Evolutionary conservation across 2,797 vertebrate genomes (phyloP).

Genomic region (Chrosomus eos): DNA sequence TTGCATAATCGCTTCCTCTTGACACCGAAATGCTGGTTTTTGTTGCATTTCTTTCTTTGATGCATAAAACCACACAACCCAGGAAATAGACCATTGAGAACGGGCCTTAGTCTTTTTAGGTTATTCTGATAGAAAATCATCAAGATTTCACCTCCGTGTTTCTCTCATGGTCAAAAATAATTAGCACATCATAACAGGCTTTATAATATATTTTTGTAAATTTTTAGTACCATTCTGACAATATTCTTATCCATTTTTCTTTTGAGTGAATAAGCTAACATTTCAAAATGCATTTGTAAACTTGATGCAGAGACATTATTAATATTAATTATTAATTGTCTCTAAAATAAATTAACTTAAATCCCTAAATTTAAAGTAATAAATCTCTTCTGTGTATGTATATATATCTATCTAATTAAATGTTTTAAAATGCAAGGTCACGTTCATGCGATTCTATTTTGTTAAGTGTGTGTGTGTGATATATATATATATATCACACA

Average conservation of each 20-base stretch:
- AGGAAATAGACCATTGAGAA: too few species aligned
- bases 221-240: background rate
- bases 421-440: too few species aligned
- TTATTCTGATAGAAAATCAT: background rate
- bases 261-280: background rate
- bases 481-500: too few species aligned
- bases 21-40: slow-evolving; percentile 13
- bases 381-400: background rate
- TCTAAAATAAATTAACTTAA: background rate
- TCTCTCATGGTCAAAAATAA: background rate
- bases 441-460: too few species aligned
- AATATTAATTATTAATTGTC: background rate
- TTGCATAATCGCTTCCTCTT: background rate
- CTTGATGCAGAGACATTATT: background rate
- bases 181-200: background rate
- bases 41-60: slow-evolving; percentile 38
- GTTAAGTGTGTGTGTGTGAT: too few species aligned
- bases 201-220: background rate
- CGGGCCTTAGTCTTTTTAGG: background rate
- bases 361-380: background rate
- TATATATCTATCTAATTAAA: too few species aligned
- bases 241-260: background rate
- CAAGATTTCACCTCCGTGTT: background rate
- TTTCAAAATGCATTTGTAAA: background rate
- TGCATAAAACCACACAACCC: background rate